These are phyloP conservation scores for Drosophila percnosoma DNA, from an alignment of 2,888 invertebrate species.

Conservation along the genomic window DNA sequence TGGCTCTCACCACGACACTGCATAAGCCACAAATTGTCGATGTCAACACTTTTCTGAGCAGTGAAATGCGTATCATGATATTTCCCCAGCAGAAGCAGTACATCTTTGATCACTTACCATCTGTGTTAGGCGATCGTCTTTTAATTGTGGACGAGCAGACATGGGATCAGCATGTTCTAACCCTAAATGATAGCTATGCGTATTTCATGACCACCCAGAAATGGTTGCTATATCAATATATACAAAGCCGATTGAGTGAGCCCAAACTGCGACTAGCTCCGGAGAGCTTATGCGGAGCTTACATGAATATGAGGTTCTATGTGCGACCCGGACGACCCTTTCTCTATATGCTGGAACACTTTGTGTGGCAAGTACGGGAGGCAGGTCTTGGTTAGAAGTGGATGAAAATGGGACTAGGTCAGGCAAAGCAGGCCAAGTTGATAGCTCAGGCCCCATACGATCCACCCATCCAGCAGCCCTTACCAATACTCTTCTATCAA, in stretches of 20 bases:
- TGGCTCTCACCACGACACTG: not conserved
- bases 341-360: not conserved
- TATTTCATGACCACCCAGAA: conserved; percentile 8
- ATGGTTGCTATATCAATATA: conserved; percentile 12
- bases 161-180: conserved; percentile 5
- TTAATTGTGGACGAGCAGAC: conserved; percentile 7
- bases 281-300: conserved; percentile 8
- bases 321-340: not conserved
- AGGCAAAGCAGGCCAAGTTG: not conserved
- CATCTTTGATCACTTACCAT: conserved; percentile 20
- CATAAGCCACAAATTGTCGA: conserved; percentile 18
- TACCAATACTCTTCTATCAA: conserved; percentile 1
- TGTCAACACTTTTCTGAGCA: conserved; percentile 12
- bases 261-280: conserved; percentile 27
- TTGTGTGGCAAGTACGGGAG: not conserved
- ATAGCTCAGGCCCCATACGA: conserved; percentile 4
- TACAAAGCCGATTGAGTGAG: conserved; percentile 21
- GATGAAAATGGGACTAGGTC: conserved; percentile 16
- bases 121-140: conserved; percentile 12
- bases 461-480: not conserved
- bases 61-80: conserved; percentile 31
- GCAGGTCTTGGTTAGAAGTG: conserved; percentile 17
- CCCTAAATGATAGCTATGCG: conserved; percentile 32
- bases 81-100: not conserved
- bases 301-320: conserved; percentile 15